Percentiles rank a stretch among this genome's conserved stretches.
Conservation (phyloP, 1,140 invertebrate species). For the Medauroidea extradentata region DNA sequence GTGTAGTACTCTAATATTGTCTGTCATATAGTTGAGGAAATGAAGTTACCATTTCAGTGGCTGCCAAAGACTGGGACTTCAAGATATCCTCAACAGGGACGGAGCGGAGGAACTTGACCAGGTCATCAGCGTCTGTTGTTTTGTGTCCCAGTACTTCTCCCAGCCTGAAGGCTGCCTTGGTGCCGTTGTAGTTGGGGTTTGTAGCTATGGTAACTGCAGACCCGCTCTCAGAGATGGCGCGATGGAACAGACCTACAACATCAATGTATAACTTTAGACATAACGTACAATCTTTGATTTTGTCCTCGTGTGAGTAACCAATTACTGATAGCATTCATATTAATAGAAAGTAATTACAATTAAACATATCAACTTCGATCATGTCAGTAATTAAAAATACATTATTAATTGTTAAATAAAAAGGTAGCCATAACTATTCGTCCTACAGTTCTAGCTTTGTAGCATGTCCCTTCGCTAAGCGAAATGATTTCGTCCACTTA, state of each 20-base stretch:
- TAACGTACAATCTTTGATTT: too few relatives aligned
- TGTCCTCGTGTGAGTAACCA: too few relatives aligned
- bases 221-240: slow-evolving; percentile 61
- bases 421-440: too few relatives aligned
- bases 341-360: too few relatives aligned
- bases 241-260: slow-evolving; percentile 51
- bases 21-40: neutral
- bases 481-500: too few relatives aligned
- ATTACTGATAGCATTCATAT: too few relatives aligned
- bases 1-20: neutral
- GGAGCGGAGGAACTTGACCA: neutral
- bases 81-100: neutral
- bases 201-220: slow-evolving; percentile 58
- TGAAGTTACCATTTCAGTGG: neutral
- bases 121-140: neutral
- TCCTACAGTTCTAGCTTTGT: too few relatives aligned
- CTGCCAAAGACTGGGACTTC: neutral
- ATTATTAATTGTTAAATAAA: too few relatives aligned
- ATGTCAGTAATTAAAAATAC: too few relatives aligned
- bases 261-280: too few relatives aligned
- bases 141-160: slow-evolving; percentile 6
- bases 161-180: neutral
- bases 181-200: slow-evolving; percentile 12
- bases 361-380: too few relatives aligned
- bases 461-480: too few relatives aligned